These are phyloP conservation scores for Pterophyllum scalare DNA, from an alignment of 2,113 vertebrate genomes.

Conservation along the genomic window DNA sequence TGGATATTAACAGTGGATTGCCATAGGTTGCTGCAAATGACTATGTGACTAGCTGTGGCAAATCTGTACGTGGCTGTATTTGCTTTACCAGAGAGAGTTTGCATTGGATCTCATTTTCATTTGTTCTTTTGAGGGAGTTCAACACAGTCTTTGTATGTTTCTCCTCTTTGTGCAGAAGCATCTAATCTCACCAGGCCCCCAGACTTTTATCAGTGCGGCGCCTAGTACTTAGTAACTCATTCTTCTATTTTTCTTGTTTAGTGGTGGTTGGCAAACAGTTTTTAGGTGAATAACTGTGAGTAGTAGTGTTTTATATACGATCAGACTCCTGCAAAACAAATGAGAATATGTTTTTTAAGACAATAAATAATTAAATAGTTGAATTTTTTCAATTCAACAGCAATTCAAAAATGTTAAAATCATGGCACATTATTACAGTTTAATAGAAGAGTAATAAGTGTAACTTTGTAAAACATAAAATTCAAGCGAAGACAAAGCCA, in stretches of 20 bases:
- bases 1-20: not conserved
- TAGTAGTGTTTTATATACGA: not conserved
- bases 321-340: conserved; percentile 2
- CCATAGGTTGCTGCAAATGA: no score
- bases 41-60: no score
- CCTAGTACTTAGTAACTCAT: not conserved
- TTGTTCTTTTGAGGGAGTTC: not conserved
- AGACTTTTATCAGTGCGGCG: not conserved
- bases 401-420: not conserved
- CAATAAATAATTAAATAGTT: no score
- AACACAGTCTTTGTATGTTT: not conserved
- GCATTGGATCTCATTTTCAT: not conserved
- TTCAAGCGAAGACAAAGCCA: not conserved
- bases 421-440: not conserved
- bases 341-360: not conserved
- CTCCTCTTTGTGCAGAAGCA: not conserved
- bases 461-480: not conserved
- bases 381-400: no score
- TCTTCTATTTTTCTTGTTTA: not conserved
- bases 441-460: not conserved
- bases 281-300: not conserved
- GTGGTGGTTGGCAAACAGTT: not conserved
- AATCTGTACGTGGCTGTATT: no score
- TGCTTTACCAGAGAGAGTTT: no score
- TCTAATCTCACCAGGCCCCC: conserved; percentile 4